phyloP scores from a whole-genome alignment of 2,113 vertebrate species.

The Mustela nigripes region DNA sequence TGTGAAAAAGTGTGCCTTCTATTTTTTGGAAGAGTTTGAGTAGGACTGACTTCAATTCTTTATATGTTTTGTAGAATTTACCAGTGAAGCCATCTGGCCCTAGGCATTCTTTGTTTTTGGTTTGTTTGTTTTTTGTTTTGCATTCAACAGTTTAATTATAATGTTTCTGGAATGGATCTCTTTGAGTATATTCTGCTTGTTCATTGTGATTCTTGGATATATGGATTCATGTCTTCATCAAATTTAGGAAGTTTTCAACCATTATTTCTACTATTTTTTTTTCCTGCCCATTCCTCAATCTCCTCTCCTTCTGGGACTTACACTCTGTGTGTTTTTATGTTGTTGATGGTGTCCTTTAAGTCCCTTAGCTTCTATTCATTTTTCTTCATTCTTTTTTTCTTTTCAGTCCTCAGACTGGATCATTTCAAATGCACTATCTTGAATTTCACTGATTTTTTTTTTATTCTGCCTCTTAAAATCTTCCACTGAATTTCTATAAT shows the following conservation, averaged over 20 bases:
- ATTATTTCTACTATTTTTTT: background rate
- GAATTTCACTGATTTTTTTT: background rate
- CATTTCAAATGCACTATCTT: background rate
- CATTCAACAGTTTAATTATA: background rate
- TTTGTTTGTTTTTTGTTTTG: background rate
- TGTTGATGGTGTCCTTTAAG: background rate
- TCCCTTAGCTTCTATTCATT: background rate
- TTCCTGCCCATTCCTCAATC: background rate
- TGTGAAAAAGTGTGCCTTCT: background rate
- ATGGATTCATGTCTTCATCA: background rate
- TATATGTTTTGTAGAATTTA: background rate
- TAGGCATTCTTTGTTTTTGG: background rate
- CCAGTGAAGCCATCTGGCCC: background rate
- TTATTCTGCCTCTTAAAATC: background rate
- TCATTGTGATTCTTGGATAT: background rate
- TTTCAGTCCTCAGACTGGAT: background rate
- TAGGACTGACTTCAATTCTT: background rate
- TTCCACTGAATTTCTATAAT: background rate
- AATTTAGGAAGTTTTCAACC: background rate
- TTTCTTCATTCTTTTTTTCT: background rate
- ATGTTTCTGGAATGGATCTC: background rate
- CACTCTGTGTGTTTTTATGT: background rate
- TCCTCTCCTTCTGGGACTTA: background rate
- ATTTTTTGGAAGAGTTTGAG: background rate
- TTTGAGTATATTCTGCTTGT: background rate